A percentile compares a stretch with the other conserved stretches of the same genome.
phyloP scores from a whole-genome alignment of 2,888 invertebrate genomes.

The Pseudococcus longispinus region DNA sequence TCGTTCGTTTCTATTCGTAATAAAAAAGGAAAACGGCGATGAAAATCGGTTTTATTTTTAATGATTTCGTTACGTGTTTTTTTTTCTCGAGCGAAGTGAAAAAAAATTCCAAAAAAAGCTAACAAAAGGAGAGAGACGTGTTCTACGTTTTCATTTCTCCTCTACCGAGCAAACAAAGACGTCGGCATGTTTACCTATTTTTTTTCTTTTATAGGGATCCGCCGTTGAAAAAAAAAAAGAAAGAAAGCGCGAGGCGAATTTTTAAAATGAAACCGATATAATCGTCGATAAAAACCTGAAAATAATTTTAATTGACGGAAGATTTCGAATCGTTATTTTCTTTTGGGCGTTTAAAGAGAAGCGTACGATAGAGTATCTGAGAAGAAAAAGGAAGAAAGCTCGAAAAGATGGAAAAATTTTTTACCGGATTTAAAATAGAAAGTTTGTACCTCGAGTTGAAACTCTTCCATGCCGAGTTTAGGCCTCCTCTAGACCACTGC shows the following conservation, averaged over 20 bases:
- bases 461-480: no score
- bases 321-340: slow-evolving; percentile 7
- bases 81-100: neutral
- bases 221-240: neutral
- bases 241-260: neutral
- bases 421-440: neutral
- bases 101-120: neutral
- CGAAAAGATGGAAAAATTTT: neutral
- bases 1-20: neutral
- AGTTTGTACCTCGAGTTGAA: neutral
- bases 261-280: neutral
- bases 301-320: neutral
- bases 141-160: neutral
- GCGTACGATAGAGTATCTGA: neutral
- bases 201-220: neutral
- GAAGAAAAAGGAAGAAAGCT: neutral
- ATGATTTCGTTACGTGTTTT: neutral
- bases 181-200: neutral
- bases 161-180: neutral
- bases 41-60: neutral
- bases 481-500: no score
- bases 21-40: neutral
- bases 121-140: neutral
- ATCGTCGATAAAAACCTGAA: neutral
- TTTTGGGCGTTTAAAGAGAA: neutral